Evolutionary conservation across 2,113 vertebrate species (phyloP), one percentile per base, ranked within the genome.

Genomic region (Mormyrus lacerda): DNA sequence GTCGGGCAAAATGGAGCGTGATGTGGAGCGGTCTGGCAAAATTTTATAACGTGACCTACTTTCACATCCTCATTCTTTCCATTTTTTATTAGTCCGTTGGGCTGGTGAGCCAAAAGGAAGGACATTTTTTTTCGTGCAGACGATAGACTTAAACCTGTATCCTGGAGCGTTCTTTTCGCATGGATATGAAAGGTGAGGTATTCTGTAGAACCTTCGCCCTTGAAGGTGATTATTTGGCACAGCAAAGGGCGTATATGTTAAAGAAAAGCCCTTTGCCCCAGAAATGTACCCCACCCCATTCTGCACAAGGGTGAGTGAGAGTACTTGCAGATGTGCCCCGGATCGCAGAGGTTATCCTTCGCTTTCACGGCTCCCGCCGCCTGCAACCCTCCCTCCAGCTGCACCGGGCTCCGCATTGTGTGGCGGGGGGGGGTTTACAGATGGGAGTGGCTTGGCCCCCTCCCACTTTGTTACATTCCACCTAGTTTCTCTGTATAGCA

Each of bases 51-150:
- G 73, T 88, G 89, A 88, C 89, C 89, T 90, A 90, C 86, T 83
- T 90, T 90, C 85, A 90, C 65, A 90, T 90, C 85, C 89, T 87
- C 76, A 58, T 89, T 89, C 79, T 85, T 55, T 85, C 39, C 24
- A 9, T 15, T 61, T 44, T 65, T 84, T 83, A 58, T 44, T 55
- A 42, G 31, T 42, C 39, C 31, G 88, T 10, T 79, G 17, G 82
- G 19, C 88, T 27, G 39, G 53, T 84, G 39, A 44, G 13, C 17
- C 2, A n/a, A 47, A 21, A 87, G 50, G 31, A 87, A 53, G 42
- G 83, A 27, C 39, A 48, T 0, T 76, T 39, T 35, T 61, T 65
- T 73, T 76, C 58, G 24, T 5, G 55, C 55, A 21, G 19, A 1
- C 31, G 31, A 2, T 15, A 69, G 11, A 88, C 87, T 65, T 21